Evolutionary conservation across 1,140 invertebrate genomes (phyloP), one percentile per base, ranked within the genome.

Genomic region (Carcinoscorpius rotundicauda): DNA sequence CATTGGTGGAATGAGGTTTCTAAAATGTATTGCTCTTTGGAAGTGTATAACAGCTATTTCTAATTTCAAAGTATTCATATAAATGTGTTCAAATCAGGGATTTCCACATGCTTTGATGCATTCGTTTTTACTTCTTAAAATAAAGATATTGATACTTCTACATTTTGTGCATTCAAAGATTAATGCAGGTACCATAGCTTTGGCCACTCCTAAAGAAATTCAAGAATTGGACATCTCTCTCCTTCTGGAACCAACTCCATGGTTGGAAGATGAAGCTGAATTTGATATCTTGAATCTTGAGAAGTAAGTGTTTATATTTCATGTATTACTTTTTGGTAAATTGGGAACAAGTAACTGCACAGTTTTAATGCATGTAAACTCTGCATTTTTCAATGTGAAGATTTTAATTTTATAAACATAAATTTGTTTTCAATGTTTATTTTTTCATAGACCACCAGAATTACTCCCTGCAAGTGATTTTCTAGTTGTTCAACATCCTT

Each of bases 221-320:
- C 93, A 98, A 78, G 96, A 99, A 79, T 87, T 99, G 81, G 93
- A 98, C 78, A 93, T 99, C 69, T 88, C 91, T 1, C 76, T 93
- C 51, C 78, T 98, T 51, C 76, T 90, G 4, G 88, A 94, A 73
- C 85, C 92, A 51, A 91, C 91, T 49, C 85, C 85, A 56, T 97
- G 93, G 91, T 70, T 81, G 8, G 91, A 94, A 77, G 93, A 97
- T 78, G 93, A 97, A 78, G 94, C 91, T 77, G 93, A 98, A 79
- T 88, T 93, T 74, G 96, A 97, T 78, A 86, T 97, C 68, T 83
- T 97, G 69, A 89, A 87, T 56, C 74, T 94, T 50, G 86, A 84
- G 73, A 91, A 88, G 80, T 89, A 66, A 63, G 59, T 62, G 58
- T n/a, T n/a, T 58, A 9, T 11, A 53, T 62, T 62, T 53, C 52